phyloP scores from a whole-genome alignment of 35 echinoderm and acorn worm genomes.

The Lytechinus pictus region DNA sequence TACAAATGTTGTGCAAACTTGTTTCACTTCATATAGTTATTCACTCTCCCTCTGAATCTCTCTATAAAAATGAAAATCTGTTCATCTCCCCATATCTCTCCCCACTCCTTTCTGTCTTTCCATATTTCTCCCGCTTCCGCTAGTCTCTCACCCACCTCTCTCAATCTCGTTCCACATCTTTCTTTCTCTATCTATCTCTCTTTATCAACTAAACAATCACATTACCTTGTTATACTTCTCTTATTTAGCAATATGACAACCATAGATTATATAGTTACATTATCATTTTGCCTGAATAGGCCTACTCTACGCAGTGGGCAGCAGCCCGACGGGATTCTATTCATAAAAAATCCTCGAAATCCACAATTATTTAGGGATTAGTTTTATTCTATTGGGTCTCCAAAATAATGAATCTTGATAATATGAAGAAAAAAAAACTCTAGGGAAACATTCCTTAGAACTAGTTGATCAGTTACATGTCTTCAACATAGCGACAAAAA shows the following conservation, averaged over 20 bases:
- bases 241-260: too few species aligned
- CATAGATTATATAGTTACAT: too few species aligned
- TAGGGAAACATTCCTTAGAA: neutral
- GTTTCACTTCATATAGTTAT: neutral
- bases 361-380: neutral
- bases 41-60: too few species aligned
- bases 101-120: too few species aligned
- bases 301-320: neutral
- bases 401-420: neutral
- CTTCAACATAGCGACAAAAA: neutral
- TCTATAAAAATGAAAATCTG: too few species aligned
- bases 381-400: neutral
- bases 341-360: neutral
- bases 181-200: neutral
- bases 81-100: too few species aligned
- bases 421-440: too few species aligned
- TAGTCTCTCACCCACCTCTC: neutral
- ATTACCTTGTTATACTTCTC: too few species aligned
- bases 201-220: neutral
- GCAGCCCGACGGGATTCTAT: neutral
- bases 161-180: neutral
- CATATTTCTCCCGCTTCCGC: too few species aligned
- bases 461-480: neutral
- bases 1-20: neutral
- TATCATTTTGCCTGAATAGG: neutral